These are phyloP conservation scores for Menidia beryllina DNA, from an alignment of 2,113 vertebrate genomes.

Conservation along the genomic window DNA sequence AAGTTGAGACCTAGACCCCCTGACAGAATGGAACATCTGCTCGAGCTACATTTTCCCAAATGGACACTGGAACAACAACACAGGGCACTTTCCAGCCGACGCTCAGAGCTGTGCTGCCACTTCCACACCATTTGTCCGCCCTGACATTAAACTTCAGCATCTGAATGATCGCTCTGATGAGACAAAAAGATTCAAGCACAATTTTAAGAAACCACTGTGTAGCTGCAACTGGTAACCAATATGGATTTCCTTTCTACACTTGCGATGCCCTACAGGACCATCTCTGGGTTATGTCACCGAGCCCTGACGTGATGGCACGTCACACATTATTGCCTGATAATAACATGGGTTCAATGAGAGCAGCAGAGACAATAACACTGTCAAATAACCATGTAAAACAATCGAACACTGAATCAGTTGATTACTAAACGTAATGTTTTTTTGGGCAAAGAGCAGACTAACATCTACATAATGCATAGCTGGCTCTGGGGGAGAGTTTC, in stretches of 20 bases:
- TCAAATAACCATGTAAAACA: background rate
- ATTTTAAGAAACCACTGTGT: background rate
- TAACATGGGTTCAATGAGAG: background rate
- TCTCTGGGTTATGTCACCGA: background rate
- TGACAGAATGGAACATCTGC: background rate
- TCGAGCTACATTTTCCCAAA: background rate
- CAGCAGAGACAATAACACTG: background rate
- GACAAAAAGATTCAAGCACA: background rate
- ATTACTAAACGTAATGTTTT: too few relatives aligned
- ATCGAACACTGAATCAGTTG: background rate
- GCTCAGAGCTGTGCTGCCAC: background rate
- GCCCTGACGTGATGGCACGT: background rate
- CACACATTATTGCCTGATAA: background rate
- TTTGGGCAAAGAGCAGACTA: background rate
- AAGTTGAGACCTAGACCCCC: background rate
- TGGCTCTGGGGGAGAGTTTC: conserved; percentile 10
- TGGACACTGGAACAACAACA: conserved; percentile 8
- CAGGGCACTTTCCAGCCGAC: conserved; percentile 12
- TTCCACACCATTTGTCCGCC: background rate
- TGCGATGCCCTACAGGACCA: too few relatives aligned
- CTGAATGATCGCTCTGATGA: background rate
- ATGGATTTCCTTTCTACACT: background rate
- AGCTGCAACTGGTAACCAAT: background rate
- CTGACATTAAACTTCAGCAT: background rate
- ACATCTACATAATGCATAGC: background rate